phyloP scores from a whole-genome alignment of 1,140 invertebrate species.

The Diorhabda elongata region DNA sequence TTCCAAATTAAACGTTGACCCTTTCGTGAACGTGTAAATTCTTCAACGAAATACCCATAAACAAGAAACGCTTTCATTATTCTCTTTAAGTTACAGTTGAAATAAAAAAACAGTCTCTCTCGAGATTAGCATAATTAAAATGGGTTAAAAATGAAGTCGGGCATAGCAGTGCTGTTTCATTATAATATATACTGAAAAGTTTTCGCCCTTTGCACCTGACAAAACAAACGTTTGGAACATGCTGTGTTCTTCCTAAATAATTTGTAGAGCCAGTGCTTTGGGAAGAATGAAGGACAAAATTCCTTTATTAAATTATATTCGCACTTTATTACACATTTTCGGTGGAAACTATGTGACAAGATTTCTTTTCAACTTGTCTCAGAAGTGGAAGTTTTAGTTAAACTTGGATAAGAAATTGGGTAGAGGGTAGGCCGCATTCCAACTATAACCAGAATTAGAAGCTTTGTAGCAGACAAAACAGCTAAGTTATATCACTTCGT shows the following conservation, averaged over 20 bases:
- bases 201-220: slow-evolving; percentile 13
- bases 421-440: too few species aligned
- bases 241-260: slow-evolving; percentile 12
- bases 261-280: slow-evolving; percentile 6
- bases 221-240: slow-evolving; percentile 11
- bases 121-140: slow-evolving; percentile 17
- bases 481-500: too few species aligned
- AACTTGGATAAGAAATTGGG: too few species aligned
- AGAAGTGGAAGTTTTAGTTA: too few species aligned
- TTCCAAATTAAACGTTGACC: neutral
- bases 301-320: slow-evolving; percentile 14
- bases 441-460: too few species aligned
- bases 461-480: too few species aligned
- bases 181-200: slow-evolving; percentile 18
- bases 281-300: neutral
- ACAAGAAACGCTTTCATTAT: slow-evolving; percentile 2
- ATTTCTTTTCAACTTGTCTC: neutral
- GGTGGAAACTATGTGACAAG: slow-evolving; percentile 4
- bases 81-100: neutral
- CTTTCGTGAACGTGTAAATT: neutral
- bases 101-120: slow-evolving; percentile 1
- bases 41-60: neutral
- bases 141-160: slow-evolving; percentile 3
- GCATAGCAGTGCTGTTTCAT: slow-evolving; percentile 7
- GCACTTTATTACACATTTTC: slow-evolving; percentile 14